Evolutionary conservation across 35 echinoderm and acorn worm species (phyloP).

Genomic region (Apostichopus californicus): DNA sequence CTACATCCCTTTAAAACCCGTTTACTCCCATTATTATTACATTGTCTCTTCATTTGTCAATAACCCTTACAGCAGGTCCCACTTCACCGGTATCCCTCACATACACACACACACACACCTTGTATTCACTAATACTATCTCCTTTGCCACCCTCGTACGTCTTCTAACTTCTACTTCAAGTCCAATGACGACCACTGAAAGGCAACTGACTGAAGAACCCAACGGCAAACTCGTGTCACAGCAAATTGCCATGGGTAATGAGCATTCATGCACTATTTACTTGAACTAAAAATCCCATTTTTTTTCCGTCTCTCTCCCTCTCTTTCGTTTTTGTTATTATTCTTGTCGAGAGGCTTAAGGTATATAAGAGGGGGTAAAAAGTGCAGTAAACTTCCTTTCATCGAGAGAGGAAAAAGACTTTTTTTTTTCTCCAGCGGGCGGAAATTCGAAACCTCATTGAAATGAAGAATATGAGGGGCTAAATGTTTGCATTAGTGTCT

Average conservation of each 20-base stretch:
- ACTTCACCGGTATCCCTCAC: slow-evolving; percentile 4
- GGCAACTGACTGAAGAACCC: not conserved
- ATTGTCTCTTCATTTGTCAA: slow-evolving; percentile 31
- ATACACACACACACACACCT: not conserved
- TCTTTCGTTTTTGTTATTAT: not conserved
- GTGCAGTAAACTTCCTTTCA: not conserved
- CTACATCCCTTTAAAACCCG: not conserved
- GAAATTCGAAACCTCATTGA: slow-evolving; percentile 39
- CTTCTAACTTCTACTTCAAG: not conserved
- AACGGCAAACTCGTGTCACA: slow-evolving; percentile 8
- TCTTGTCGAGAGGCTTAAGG: not conserved
- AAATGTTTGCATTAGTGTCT: slow-evolving; percentile 50
- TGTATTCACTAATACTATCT: not conserved
- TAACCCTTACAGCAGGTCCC: slow-evolving; percentile 42
- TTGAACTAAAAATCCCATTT: slow-evolving; percentile 47
- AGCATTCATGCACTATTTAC: slow-evolving; percentile 55
- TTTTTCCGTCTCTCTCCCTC: not conserved
- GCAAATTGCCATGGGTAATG: slow-evolving; percentile 43
- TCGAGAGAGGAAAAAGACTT: not conserved
- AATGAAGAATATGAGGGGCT: slow-evolving; percentile 38
- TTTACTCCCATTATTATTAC: not conserved
- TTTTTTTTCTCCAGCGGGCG: slow-evolving; percentile 7
- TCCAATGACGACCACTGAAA: no score
- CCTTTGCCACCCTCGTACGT: not conserved
- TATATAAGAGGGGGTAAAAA: slow-evolving; percentile 13